Evolutionary conservation across 2,113 vertebrate genomes (phyloP), one percentile per base, ranked within the genome.

Genomic region (Haplochromis vanheusdeni): DNA sequence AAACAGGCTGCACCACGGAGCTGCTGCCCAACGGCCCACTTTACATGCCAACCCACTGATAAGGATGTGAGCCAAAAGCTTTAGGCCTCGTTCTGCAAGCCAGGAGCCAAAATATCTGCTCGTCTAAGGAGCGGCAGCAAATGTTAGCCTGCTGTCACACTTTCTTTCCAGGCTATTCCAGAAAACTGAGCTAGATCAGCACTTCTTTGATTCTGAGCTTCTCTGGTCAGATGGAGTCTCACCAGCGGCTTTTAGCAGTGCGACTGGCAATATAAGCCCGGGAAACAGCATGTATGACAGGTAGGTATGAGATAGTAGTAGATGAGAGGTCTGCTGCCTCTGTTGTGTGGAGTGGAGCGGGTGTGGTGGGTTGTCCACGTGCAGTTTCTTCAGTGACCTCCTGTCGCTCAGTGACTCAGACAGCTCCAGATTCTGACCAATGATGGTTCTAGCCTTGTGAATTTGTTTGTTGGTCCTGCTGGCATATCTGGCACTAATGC

Each of bases 21-120:
- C 28, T 33, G 55, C 33, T 60, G 79, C 90, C 75, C 91, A 88
- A 70, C 82, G 89, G 31, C 85, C 73, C 52, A 68, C 28, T 83
- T 90, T 75, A 21, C 83, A 89, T 16, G 83, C 85, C 90, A 86
- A 60, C 42, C 14, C 51, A 52, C 89, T 83, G 83, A 87, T 51
- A 84, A 31, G 54, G 52, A 45, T 28, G 21, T 9, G 13, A 21
- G 88, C 85, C 79, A 87, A 62, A 81, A n/a, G 79, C 88, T 19
- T 77, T 19, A 7, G 45, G 62, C 49, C 40, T 77, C 21, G 3
- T 83, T 79, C 81, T 83, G 56, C 81, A 83, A 42, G 73, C 79
- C 77, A 62, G 55, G 81, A 60, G 56, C 47, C 45, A 26, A 80
- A n/a, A 17, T 21, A 73, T 89, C 82, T 82, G 56, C 47, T 87